Base-by-base conservation (phyloP, 2,113 vertebrate species). In the Nymphicus hollandicus region DNA sequence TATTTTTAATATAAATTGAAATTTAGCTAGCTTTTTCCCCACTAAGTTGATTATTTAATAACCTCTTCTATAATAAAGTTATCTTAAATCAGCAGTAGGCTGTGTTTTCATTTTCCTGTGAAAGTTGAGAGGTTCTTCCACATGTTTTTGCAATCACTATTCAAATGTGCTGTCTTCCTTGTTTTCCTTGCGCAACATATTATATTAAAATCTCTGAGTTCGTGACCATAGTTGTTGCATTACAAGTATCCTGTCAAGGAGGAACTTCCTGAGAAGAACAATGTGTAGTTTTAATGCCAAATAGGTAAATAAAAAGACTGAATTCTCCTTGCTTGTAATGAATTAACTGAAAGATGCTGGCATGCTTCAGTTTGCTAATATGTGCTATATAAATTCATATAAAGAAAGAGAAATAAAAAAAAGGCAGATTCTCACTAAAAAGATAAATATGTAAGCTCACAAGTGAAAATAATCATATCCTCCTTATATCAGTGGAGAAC, bases 211-310 rank as follows among this genome's bases (percentile, higher is more conserved):
- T 74, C 27, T 19, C 4, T 64, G 55, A 44, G 50, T 88, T 80
- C 27, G 13, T 64, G 29, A 66, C 52, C 60, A 44, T 91, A 35
- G 27, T 66, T 80, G 13, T 27, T 86, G 17, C 31, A n/a, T 91
- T 79, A n/a, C 84, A 66, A 70, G 31, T 53, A 64, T 86, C 87
- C 89, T 74, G 87, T 58, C 37, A 65, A 65, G 52, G 19, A 86
- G 49, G 69, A 88, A 53, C 18, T 96, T 97, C 95, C 96, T 94
- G 88, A 37, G 66, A 91, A 96, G 95, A 96, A 97, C 95, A 97
- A 96, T 97, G 25, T 39, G 60, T 63, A 28, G 68, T 63, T 86
- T 78, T 73, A 74, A 60, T 96, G 90, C 94, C 96, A 97, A 66
- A 33, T 37, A 52, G 4, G 71, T 82, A 84, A 94, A 86, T 87